phyloP scores from a whole-genome alignment of 2,113 vertebrate genomes.

The Pollimyrus isidori region DNA sequence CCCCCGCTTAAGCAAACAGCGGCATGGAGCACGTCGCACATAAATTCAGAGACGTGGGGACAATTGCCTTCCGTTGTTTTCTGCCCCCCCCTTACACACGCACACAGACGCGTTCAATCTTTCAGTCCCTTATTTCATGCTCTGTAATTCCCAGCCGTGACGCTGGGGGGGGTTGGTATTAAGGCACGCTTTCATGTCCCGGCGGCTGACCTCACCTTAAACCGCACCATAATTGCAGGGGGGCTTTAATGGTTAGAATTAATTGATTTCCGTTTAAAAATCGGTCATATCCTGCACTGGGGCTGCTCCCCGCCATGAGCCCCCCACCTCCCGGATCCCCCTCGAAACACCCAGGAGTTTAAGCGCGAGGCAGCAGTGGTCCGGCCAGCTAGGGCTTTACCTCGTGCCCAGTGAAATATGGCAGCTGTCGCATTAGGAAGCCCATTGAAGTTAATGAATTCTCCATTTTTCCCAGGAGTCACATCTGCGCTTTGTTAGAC shows the following conservation, averaged over 20 bases:
- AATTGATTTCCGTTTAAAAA: conserved; percentile 73
- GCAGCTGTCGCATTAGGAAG: conserved; percentile 65
- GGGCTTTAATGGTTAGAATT: conserved; percentile 59
- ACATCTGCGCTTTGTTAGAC: too few relatives aligned
- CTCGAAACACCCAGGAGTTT: conserved; percentile 44
- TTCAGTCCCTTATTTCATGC: conserved; percentile 6
- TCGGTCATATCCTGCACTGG: conserved; percentile 62
- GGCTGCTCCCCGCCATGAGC: conserved; percentile 41
- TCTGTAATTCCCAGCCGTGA: conserved; percentile 23
- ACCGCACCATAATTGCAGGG: conserved; percentile 38
- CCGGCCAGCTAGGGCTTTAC: conserved; percentile 51
- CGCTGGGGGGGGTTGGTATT: conserved; percentile 28
- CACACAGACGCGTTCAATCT: background rate
- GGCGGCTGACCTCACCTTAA: conserved; percentile 45
- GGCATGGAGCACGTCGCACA: conserved; percentile 45
- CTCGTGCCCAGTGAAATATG: conserved; percentile 73
- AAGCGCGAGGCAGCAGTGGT: conserved; percentile 66
- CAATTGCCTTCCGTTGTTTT: background rate
- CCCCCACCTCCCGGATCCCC: conserved; percentile 32
- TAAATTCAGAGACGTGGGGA: conserved; percentile 33
- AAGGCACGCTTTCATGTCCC: conserved; percentile 40
- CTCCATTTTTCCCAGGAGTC: too few relatives aligned
- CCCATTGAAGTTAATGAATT: conserved; percentile 66
- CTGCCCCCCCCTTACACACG: background rate
- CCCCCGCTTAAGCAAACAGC: conserved; percentile 53